Base-by-base conservation (phyloP, 23 tunicate species). In the Halocynthia aurantium region DNA sequence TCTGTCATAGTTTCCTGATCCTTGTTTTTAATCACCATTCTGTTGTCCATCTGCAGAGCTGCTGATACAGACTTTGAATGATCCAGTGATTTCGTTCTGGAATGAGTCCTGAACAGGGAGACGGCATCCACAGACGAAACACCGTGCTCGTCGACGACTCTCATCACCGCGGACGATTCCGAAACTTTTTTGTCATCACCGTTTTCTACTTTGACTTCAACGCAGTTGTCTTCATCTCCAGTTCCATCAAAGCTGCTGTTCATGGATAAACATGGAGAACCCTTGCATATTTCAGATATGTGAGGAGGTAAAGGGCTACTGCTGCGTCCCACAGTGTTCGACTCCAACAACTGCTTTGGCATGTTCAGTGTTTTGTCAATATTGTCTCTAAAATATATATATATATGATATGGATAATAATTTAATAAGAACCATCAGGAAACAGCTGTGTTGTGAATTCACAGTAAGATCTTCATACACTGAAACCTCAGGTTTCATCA, bases 201-300 rank as follows among this genome's bases (percentile, higher is more conserved):
- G 7, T 75, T 56, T 19, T 51, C 55, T 62, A 62, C 62, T 50
- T 55, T 66, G 52, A 54, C 68, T 18, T 83, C 87, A 31, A 31
- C 78, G 5, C 22, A 13, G 7, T 75, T 58, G 52, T 51, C 55
- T 62, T 71, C 62, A 6, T 55, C 73, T 65, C 65, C 68, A 5
- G 77, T 82, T 57, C 67, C 85, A 6, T 80, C 83, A 8, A 82
- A 58, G 54, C 86, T 82, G 60, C 86, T 82, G 57, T 76, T 75
- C 80, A 71, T 62, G 40, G 86, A 82, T 22, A 82, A 51, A 51
- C 81, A 44, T 19, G 86, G 86, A 8, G 86, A 82, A n/a, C 22
- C 22, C 10, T 71, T 72, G 7, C 55, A 80, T 8, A 53, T 57
- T 13, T 72, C 49, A 8, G 56, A 7, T 7, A 82, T 44, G 18